Evolutionary conservation across 2,888 invertebrate genomes (phyloP).

Genomic region (Polymixis lichenea): DNA sequence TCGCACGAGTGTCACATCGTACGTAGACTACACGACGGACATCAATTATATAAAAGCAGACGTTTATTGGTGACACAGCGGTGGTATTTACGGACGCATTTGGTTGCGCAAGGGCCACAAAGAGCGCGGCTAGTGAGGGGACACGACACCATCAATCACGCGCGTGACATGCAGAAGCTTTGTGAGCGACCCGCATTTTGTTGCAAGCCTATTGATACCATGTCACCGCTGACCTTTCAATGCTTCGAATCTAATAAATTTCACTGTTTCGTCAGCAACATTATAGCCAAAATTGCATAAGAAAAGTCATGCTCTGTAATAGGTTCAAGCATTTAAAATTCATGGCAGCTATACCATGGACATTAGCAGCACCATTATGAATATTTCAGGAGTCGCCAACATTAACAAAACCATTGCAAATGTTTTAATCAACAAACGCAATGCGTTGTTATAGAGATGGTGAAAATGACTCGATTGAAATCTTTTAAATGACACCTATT

Average conservation of each 20-base stretch:
- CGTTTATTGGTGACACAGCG: conserved; percentile 69
- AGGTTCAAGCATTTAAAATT: conserved; percentile 52
- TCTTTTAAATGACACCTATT: conserved; percentile 79
- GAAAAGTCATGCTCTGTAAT: conserved; percentile 55
- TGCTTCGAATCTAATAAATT: conserved; percentile 66
- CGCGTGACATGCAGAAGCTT: conserved; percentile 85
- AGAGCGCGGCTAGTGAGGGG: conserved; percentile 67
- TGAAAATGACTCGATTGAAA: conserved; percentile 73
- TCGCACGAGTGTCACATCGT: conserved; percentile 13
- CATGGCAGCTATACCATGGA: conserved; percentile 48
- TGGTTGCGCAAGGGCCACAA: conserved; percentile 78
- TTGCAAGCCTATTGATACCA: conserved; percentile 77
- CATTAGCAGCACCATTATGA: conserved; percentile 64
- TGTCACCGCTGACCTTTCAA: conserved; percentile 73
- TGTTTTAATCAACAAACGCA: conserved; percentile 62
- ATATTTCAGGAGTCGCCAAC: conserved; percentile 68
- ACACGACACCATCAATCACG: conserved; percentile 82
- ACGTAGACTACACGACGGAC: conserved; percentile 29
- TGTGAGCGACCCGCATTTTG: conserved; percentile 77
- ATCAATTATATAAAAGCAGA: conserved; percentile 57
- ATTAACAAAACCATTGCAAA: conserved; percentile 71
- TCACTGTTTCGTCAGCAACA: conserved; percentile 42
- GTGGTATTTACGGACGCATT: conserved; percentile 76
- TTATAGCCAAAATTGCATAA: conserved; percentile 56
- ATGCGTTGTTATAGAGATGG: conserved; percentile 53